A percentile compares a stretch with the other conserved stretches of the same genome.
Evolutionary conservation across 2,113 vertebrate species (phyloP).

Genomic region (Barnardius zonarius): DNA sequence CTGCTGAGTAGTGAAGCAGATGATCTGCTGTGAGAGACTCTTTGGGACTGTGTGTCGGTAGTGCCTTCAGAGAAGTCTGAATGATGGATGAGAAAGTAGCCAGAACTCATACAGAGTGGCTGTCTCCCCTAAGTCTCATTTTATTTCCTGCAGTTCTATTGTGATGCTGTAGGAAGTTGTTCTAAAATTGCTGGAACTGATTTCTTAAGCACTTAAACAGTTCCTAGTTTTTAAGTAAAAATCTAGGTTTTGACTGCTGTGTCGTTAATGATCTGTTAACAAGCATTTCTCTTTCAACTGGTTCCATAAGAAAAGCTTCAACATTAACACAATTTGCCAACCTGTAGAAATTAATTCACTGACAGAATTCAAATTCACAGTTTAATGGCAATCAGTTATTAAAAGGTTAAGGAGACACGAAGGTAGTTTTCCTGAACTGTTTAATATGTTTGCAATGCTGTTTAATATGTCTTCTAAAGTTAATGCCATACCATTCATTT

Average conservation of each 20-base stretch:
- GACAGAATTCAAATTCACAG: not conserved
- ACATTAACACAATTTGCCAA: not conserved
- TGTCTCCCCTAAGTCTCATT: not conserved
- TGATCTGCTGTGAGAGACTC: not conserved
- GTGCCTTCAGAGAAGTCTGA: not conserved
- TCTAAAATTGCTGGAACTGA: not conserved
- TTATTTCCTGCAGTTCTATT: not conserved
- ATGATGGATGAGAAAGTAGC: not conserved
- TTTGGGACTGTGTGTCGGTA: not conserved
- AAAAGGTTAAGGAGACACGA: not conserved
- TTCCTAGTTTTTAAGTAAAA: not conserved
- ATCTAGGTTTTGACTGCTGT: not conserved
- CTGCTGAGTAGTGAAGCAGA: not conserved
- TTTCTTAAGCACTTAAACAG: not conserved
- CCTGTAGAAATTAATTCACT: not conserved
- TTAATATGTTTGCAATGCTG: not conserved
- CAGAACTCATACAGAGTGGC: not conserved
- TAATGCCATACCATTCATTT: not conserved
- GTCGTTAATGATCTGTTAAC: not conserved
- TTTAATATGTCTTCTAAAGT: not conserved
- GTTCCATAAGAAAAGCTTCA: not conserved
- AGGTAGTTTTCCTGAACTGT: not conserved
- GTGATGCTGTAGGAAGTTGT: not conserved
- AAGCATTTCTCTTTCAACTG: not conserved
- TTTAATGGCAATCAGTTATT: not conserved